Conservation (phyloP, 2,113 vertebrate genomes). For the Capreolus pygargus region DNA sequence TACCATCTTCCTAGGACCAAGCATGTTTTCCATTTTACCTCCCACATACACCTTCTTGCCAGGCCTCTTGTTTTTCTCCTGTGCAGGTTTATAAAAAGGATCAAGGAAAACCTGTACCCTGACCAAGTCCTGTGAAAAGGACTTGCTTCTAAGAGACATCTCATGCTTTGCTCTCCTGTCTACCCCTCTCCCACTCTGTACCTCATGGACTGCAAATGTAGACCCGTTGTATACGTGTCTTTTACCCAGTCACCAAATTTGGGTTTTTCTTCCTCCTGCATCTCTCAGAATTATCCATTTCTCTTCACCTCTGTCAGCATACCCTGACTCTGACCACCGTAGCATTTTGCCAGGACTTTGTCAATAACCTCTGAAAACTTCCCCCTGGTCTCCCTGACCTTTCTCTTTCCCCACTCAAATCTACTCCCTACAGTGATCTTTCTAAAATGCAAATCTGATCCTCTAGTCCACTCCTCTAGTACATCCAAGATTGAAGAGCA, state of each 20-base stretch:
- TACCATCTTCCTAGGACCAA: conserved; percentile 10
- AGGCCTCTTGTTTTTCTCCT: conserved; percentile 60
- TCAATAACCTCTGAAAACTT: not conserved
- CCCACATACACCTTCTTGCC: conserved; percentile 46
- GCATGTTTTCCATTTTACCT: conserved; percentile 56
- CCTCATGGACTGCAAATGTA: rapidly evolving
- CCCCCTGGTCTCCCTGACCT: not conserved
- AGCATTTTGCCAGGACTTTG: not conserved
- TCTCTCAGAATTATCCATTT: not conserved
- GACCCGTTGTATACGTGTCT: not conserved
- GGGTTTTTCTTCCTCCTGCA: not conserved
- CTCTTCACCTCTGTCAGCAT: not conserved
- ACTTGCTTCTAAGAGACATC: not conserved
- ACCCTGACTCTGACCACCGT: rapidly evolving
- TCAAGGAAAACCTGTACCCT: conserved; percentile 5
- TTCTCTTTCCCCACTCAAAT: not conserved
- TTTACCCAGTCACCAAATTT: not conserved
- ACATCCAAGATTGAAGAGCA: not conserved
- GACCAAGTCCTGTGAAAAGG: not conserved
- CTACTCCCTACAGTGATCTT: not conserved
- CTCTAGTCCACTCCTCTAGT: not conserved
- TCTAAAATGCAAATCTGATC: not conserved
- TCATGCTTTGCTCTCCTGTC: not conserved
- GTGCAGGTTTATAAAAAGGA: conserved; percentile 25
- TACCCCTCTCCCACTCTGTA: rapidly evolving